A percentile compares a stretch with the other conserved stretches of the same genome.
Evolutionary conservation across 2,113 vertebrate species (phyloP).

Genomic region (Anhinga anhinga): DNA sequence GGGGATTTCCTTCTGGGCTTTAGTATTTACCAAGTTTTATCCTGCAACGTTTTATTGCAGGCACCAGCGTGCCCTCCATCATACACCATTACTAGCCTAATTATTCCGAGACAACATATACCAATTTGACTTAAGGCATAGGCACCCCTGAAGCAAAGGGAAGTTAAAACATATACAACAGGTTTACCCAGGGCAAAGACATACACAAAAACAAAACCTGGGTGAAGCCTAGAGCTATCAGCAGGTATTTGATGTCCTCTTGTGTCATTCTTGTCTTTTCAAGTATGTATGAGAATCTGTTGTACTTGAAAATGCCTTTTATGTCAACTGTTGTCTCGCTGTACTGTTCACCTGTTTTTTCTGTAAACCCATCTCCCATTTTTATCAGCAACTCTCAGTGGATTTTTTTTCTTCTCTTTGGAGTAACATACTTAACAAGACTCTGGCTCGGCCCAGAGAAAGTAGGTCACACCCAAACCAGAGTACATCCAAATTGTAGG

Average conservation of each 20-base stretch:
- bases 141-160: conserved; percentile 66
- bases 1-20: conserved; percentile 45
- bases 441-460: background rate
- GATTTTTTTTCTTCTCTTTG: conserved; percentile 50
- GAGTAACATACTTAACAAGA: background rate
- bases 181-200: conserved; percentile 53
- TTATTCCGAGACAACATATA: conserved; percentile 63
- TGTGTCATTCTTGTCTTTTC: conserved; percentile 87
- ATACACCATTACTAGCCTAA: conserved; percentile 42
- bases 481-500: background rate
- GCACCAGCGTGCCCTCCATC: background rate
- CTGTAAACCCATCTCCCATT: conserved; percentile 82
- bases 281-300: conserved; percentile 84
- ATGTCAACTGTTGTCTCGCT: conserved; percentile 83
- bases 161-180: conserved; percentile 71
- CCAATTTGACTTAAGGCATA: conserved; percentile 63
- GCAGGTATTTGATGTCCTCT: background rate
- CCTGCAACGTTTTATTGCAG: background rate
- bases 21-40: conserved; percentile 59
- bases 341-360: conserved; percentile 80
- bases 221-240: conserved; percentile 18
- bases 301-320: conserved; percentile 87
- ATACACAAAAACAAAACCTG: conserved; percentile 39
- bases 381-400: conserved; percentile 84
- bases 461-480: background rate